Conservation (phyloP, 2,113 vertebrate genomes). For the Balaeniceps rex region DNA sequence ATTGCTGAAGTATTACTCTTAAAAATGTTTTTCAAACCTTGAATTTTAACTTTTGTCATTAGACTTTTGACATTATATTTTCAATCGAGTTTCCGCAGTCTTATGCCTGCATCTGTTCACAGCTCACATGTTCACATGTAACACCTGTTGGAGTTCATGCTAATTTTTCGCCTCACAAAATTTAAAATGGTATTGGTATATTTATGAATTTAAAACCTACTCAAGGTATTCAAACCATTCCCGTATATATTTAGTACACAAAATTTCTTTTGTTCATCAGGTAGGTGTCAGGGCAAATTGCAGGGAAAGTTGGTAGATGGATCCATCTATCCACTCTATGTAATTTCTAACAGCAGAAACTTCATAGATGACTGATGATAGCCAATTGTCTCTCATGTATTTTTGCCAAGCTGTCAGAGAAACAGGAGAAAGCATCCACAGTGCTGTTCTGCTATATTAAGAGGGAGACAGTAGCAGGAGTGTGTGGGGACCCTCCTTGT, state of each 20-base stretch:
- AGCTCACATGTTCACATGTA: too few relatives aligned
- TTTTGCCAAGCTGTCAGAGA: background rate
- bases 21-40: background rate
- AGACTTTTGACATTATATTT: background rate
- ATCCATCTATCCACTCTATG: background rate
- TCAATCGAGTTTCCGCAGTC: accelerated
- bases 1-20: background rate
- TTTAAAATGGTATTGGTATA: background rate
- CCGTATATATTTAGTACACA: background rate
- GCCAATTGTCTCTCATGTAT: background rate
- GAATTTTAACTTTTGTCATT: background rate
- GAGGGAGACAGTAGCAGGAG: background rate
- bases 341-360: background rate
- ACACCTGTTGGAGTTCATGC: background rate
- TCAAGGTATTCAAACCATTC: background rate
- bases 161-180: background rate
- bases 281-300: background rate
- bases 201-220: background rate
- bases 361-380: background rate
- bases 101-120: background rate
- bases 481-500: background rate
- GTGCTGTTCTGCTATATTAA: background rate
- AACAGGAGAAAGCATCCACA: background rate
- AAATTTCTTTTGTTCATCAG: background rate
- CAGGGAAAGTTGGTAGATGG: background rate